Conservation (phyloP, 2,888 invertebrate species). For the Platycheirus albimanus region DNA sequence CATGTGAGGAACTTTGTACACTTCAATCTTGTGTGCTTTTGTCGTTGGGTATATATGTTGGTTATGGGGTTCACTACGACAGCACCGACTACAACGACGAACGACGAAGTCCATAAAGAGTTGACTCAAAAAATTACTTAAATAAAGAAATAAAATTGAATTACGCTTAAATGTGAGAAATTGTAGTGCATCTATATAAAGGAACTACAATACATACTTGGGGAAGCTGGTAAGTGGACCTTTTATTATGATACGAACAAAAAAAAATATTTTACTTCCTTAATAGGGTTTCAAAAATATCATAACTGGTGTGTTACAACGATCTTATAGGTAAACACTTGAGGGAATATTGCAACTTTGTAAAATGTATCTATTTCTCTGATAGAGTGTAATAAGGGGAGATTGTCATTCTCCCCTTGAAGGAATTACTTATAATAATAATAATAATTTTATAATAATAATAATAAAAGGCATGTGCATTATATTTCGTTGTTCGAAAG, state of each 20-base stretch:
- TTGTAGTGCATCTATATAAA: conserved; percentile 22
- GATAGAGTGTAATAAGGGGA: no score
- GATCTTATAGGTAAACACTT: neutral
- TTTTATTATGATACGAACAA: conserved; percentile 3
- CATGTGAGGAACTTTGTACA: conserved; percentile 1
- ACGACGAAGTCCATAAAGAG: no score
- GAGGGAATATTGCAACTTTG: no score
- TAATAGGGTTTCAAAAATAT: conserved; percentile 23
- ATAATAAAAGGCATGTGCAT: no score
- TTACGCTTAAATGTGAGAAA: conserved; percentile 34
- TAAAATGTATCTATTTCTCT: no score
- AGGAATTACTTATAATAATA: no score
- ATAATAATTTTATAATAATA: no score
- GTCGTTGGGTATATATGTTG: no score
- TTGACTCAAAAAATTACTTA: conserved; percentile 6
- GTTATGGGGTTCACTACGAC: no score
- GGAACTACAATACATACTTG: conserved; percentile 9
- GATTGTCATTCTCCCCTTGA: no score
- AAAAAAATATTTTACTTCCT: conserved; percentile 14
- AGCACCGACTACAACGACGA: no score
- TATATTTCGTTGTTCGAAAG: no score
- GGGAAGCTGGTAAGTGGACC: conserved; percentile 12
- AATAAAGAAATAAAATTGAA: conserved; percentile 36
- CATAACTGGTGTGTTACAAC: neutral
- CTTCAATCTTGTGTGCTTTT: neutral